Conservation (phyloP, 2,888 invertebrate species). For the Eupithecia abbreviata region DNA sequence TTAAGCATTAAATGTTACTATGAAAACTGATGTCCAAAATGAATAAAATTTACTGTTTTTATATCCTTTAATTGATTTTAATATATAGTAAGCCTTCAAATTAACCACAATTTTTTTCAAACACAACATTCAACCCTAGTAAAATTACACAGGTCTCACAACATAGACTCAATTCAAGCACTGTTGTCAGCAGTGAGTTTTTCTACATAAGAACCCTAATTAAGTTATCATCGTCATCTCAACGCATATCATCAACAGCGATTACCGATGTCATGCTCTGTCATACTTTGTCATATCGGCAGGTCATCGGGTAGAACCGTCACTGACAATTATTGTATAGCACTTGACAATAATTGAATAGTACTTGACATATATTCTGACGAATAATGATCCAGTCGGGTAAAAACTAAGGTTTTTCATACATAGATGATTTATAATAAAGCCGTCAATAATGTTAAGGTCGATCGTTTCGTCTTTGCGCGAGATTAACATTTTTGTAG, state of each 20-base stretch:
- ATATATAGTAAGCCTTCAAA: too few species aligned
- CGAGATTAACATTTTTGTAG: too few species aligned
- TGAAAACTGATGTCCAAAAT: too few species aligned
- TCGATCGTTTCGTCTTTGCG: too few species aligned
- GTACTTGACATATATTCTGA: constrained; percentile 26
- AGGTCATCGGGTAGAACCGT: constrained; percentile 19
- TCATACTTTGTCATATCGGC: constrained; percentile 23
- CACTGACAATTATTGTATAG: constrained; percentile 29
- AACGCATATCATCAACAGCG: constrained; percentile 13
- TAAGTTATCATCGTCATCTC: constrained; percentile 13
- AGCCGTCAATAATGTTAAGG: too few species aligned
- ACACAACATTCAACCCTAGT: too few species aligned
- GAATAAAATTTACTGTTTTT: too few species aligned
- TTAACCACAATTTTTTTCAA: too few species aligned
- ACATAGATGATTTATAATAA: not conserved
- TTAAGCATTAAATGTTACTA: too few species aligned
- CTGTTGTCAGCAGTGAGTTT: not conserved
- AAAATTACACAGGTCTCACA: too few species aligned
- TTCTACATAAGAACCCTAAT: not conserved
- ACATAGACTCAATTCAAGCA: not conserved
- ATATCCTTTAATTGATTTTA: too few species aligned
- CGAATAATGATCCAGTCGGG: not conserved
- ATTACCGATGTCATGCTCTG: constrained; percentile 23
- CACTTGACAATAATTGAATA: constrained; percentile 28
- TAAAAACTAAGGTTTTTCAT: constrained; percentile 7